These are phyloP conservation scores for Rhimphoctona megacephalus DNA, from an alignment of 2,888 invertebrate genomes.

Conservation along the genomic window DNA sequence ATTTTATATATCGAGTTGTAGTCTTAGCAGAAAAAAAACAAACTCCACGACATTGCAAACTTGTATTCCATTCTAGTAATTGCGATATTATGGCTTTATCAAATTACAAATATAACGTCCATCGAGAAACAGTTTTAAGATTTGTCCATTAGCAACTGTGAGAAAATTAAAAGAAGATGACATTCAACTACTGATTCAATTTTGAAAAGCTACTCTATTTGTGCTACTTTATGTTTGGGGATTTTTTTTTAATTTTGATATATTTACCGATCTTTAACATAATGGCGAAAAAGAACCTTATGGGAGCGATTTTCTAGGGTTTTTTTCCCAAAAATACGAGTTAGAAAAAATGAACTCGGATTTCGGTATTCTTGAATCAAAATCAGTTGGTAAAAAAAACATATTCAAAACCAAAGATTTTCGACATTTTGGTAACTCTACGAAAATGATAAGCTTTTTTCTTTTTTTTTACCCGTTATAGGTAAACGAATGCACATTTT, in stretches of 20 bases:
- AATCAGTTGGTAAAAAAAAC: too few species aligned
- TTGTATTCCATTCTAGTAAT: constrained; percentile 28
- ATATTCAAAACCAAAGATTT: too few species aligned
- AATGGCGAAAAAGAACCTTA: too few species aligned
- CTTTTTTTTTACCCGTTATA: not conserved
- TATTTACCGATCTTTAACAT: too few species aligned
- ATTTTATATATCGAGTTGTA: constrained; percentile 6
- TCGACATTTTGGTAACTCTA: not conserved
- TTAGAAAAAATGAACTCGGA: too few species aligned
- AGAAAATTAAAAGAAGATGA: not conserved
- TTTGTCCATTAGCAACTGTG: not conserved
- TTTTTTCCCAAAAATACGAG: too few species aligned
- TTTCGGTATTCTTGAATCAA: too few species aligned
- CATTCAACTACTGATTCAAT: too few species aligned
- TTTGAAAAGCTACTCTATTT: too few species aligned
- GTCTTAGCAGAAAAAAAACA: constrained; percentile 19
- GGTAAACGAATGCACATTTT: not conserved
- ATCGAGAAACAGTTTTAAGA: not conserved
- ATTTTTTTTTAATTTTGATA: too few species aligned
- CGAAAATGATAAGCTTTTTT: not conserved
- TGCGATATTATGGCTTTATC: constrained; percentile 12
- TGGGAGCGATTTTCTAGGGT: too few species aligned
- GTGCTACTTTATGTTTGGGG: too few species aligned
- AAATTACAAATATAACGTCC: not conserved
- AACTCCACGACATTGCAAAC: constrained; percentile 40